Evolutionary conservation across 2,113 vertebrate genomes (phyloP).

Genomic region (Apodemus sylvaticus): DNA sequence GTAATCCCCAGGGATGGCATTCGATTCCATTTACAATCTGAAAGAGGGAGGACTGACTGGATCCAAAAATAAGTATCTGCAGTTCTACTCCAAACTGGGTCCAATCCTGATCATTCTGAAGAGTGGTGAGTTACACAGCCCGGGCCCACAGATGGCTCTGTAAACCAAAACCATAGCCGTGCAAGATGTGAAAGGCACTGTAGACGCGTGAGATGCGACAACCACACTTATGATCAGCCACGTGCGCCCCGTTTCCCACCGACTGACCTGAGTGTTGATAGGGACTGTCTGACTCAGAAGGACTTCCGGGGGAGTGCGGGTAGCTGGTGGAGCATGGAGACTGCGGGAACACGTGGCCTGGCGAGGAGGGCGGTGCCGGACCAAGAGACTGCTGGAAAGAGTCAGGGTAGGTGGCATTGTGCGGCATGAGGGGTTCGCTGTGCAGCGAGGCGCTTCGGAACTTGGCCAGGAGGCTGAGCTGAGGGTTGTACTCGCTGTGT

Average conservation of each 20-base stretch:
- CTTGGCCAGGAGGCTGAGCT: constrained; percentile 96
- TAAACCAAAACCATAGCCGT: neutral
- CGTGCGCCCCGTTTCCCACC: rapidly evolving
- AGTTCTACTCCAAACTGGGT: neutral
- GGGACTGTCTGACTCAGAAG: constrained; percentile 91
- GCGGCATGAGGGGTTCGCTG: constrained; percentile 95
- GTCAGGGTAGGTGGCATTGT: constrained; percentile 96
- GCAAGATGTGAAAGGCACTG: neutral
- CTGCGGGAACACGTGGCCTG: constrained; percentile 89
- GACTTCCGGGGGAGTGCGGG: constrained; percentile 92
- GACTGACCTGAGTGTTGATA: constrained; percentile 92
- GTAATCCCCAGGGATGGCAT: neutral
- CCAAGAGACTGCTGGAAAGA: constrained; percentile 93
- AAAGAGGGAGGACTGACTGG: neutral
- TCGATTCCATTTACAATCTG: constrained; percentile 13
- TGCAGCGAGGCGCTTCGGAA: constrained; percentile 95
- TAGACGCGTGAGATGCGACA: neutral
- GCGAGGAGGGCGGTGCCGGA: constrained; percentile 87
- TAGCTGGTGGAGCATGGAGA: constrained; percentile 90
- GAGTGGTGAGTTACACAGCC: neutral
- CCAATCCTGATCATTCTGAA: neutral
- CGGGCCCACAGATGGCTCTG: neutral
- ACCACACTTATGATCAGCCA: neutral
- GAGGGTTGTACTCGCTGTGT: constrained; percentile 98
- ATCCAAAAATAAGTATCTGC: neutral